Conservation (phyloP, 2,888 invertebrate species). For the Drosophila anomalata region DNA sequence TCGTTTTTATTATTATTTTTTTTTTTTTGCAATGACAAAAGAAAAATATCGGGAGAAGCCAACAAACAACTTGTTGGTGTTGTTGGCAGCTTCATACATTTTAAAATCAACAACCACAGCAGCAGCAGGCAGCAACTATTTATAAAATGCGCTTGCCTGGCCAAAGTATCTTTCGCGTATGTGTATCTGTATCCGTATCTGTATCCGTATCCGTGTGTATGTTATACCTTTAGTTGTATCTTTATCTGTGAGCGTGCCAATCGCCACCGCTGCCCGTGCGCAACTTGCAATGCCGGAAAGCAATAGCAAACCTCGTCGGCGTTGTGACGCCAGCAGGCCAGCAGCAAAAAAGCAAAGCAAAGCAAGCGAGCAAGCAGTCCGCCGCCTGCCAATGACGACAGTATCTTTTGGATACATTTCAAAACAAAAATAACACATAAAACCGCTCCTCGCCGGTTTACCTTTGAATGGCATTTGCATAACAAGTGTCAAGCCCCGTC, state of each 20-base stretch:
- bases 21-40: conserved; percentile 68
- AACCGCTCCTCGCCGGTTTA: conserved; percentile 45
- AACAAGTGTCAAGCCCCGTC: conserved; percentile 56
- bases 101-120: conserved; percentile 52
- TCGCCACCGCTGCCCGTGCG: conserved; percentile 44
- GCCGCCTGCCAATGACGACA: conserved; percentile 63
- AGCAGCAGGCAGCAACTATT: conserved; percentile 63
- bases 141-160: conserved; percentile 72
- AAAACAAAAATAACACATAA: conserved; percentile 45
- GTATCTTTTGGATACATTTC: conserved; percentile 58
- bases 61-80: conserved; percentile 62
- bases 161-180: conserved; percentile 45
- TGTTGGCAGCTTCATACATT: conserved; percentile 47
- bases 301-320: conserved; percentile 51
- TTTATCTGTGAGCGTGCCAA: conserved; percentile 30
- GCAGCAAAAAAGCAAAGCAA: conserved; percentile 1
- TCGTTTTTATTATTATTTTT: conserved; percentile 56
- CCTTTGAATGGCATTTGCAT: conserved; percentile 73
- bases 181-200: conserved; percentile 12
- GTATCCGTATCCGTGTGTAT: neutral
- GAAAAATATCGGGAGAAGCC: conserved; percentile 43
- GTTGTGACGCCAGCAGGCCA: conserved; percentile 59
- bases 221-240: conserved; percentile 15
- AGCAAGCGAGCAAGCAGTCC: conserved; percentile 8
- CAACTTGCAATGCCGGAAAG: conserved; percentile 73